Conservation (phyloP, 2,113 vertebrate species). For the Carassius gibelio region DNA sequence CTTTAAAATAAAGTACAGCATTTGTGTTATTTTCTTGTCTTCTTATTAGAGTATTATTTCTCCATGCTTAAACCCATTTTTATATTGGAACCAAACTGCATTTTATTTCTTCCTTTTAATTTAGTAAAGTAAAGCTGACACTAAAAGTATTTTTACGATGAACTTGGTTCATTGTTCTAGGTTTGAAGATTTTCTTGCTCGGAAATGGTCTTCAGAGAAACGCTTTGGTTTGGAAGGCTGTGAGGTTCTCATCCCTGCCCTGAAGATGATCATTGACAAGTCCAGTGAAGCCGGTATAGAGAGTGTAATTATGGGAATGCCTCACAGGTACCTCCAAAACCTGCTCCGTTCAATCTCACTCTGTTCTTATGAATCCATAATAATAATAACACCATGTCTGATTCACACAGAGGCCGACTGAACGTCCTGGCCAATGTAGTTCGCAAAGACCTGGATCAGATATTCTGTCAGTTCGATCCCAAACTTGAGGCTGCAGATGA, state of each 20-base stretch:
- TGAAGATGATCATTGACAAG: constrained; percentile 91
- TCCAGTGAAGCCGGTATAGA: constrained; percentile 87
- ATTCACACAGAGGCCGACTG: constrained; percentile 81
- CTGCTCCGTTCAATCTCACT: neutral
- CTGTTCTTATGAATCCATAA: neutral
- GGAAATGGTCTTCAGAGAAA: constrained; percentile 94
- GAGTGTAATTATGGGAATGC: constrained; percentile 93
- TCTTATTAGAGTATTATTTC: neutral
- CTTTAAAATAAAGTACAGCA: neutral
- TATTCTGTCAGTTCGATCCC: constrained; percentile 93
- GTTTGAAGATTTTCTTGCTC: constrained; percentile 91
- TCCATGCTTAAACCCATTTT: neutral
- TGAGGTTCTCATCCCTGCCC: constrained; percentile 87
- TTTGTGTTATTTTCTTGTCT: neutral
- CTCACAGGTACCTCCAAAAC: constrained; percentile 81
- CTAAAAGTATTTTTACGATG: neutral
- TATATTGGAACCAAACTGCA: neutral
- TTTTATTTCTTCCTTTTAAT: neutral
- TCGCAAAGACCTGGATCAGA: constrained; percentile 90
- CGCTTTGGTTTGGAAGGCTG: constrained; percentile 93
- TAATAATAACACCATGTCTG: constrained; percentile 5
- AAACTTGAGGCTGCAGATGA: constrained; percentile 91
- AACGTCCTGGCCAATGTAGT: constrained; percentile 92
- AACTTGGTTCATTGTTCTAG: constrained; percentile 63
- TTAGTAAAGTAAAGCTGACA: neutral